A percentile compares a stretch with the other conserved stretches of the same genome.
Evolutionary conservation across 2,797 vertebrate genomes (phyloP).

Genomic region (Rhabdophis nuchalis): DNA sequence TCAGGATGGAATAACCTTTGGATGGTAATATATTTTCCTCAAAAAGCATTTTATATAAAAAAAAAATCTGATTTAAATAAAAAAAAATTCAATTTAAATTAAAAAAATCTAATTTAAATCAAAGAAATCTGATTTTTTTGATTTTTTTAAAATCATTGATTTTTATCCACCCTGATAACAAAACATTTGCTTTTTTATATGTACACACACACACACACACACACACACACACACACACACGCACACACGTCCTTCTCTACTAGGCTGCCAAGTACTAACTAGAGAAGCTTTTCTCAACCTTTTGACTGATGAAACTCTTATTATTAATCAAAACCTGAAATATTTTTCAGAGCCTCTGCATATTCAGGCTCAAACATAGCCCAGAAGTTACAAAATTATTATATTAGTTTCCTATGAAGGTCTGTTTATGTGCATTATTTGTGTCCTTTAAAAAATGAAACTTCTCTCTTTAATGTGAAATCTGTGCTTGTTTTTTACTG

Average conservation of each 20-base stretch:
- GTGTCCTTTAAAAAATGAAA: background rate
- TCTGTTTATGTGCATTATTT: background rate
- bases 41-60: no score
- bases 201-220: background rate
- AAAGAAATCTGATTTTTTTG: no score
- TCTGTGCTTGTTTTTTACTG: background rate
- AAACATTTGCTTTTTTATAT: background rate
- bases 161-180: no score
- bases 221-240: background rate
- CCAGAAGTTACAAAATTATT: background rate
- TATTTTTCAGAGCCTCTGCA: background rate
- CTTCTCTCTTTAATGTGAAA: background rate
- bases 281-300: background rate
- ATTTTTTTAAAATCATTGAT: no score
- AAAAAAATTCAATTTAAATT: no score
- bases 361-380: background rate
- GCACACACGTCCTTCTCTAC: background rate
- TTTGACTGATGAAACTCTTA: background rate
- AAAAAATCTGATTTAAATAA: no score
- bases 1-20: no score
- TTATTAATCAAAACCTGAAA: background rate
- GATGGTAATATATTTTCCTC: no score
- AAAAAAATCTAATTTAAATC: no score
- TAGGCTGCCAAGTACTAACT: background rate
- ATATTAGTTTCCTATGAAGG: background rate